phyloP scores from a whole-genome alignment of 2,797 vertebrate species.

The Sebastes diaconus region DNA sequence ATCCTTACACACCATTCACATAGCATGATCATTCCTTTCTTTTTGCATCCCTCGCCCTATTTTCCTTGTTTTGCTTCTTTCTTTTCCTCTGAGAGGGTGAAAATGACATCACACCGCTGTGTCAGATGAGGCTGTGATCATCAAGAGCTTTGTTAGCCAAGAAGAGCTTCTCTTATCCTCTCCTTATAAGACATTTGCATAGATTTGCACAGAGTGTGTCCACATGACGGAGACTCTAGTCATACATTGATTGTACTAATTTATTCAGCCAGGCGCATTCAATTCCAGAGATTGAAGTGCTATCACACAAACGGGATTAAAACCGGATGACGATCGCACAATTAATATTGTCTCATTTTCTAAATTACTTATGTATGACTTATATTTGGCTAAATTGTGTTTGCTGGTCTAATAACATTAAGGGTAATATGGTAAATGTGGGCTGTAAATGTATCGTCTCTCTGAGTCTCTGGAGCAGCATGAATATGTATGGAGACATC shows the following conservation, averaged over 20 bases:
- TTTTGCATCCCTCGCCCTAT: not conserved
- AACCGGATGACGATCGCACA: slow-evolving; percentile 61
- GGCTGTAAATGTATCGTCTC: slow-evolving; percentile 66
- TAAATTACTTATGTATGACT: slow-evolving; percentile 75
- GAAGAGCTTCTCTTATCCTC: slow-evolving; percentile 72
- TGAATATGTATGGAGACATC: slow-evolving; percentile 80
- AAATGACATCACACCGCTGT: slow-evolving; percentile 54
- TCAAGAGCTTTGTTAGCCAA: slow-evolving; percentile 67
- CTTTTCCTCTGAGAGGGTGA: slow-evolving; percentile 34
- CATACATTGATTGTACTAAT: slow-evolving; percentile 78
- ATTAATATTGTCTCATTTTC: slow-evolving; percentile 76
- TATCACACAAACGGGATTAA: slow-evolving; percentile 74
- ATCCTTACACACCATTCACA: slow-evolving; percentile 6
- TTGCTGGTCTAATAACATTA: slow-evolving; percentile 77
- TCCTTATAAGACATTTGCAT: slow-evolving; percentile 71
- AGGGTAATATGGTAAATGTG: slow-evolving; percentile 74
- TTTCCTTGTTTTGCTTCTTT: not conserved
- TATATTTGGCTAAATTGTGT: slow-evolving; percentile 74
- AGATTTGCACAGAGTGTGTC: slow-evolving; percentile 74
- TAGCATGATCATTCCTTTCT: not conserved
- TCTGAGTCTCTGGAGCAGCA: slow-evolving; percentile 56
- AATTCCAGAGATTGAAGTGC: slow-evolving; percentile 72
- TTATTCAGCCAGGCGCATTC: slow-evolving; percentile 72
- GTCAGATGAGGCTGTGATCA: slow-evolving; percentile 57
- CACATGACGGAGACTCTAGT: slow-evolving; percentile 70